phyloP scores from a whole-genome alignment of 2,888 invertebrate genomes.

The Endomychus coccineus region DNA sequence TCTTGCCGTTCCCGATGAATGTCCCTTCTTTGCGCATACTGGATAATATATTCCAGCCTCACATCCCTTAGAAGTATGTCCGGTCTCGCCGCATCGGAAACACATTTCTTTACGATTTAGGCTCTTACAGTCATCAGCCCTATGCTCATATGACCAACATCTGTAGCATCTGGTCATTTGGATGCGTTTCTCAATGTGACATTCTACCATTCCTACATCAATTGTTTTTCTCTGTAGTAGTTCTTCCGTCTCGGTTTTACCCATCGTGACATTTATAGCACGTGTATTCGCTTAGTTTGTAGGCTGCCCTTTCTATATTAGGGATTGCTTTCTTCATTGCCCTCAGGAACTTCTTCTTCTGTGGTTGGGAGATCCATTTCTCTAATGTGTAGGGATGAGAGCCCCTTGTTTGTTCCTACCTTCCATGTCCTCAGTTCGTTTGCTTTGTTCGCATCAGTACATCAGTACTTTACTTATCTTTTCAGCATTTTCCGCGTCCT shows the following conservation, averaged over 20 bases:
- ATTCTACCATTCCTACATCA: conserved; percentile 5
- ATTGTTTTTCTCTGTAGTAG: not conserved
- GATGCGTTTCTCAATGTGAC: conserved; percentile 2
- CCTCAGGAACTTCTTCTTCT: no score
- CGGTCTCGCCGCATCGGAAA: conserved; percentile 4
- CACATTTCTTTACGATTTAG: not conserved
- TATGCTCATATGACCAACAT: conserved; percentile 9
- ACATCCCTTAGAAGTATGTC: conserved; percentile 1
- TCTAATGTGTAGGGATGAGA: no score
- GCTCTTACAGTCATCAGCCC: not conserved
- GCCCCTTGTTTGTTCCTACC: no score
- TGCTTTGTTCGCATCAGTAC: no score
- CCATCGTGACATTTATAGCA: conserved; percentile 2
- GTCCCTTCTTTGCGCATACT: not conserved
- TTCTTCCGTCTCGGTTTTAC: not conserved
- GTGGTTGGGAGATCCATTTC: no score
- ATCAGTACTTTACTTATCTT: no score
- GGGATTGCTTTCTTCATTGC: no score
- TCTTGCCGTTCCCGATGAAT: not conserved
- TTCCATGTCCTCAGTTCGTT: no score
- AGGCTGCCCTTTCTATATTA: no score
- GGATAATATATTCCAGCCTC: not conserved
- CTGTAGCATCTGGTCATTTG: conserved; percentile 1
- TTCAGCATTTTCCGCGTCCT: no score
- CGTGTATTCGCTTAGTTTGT: no score